Base-by-base conservation (phyloP, 2,113 vertebrate genomes). In the Sinocyclocheilus anshuiensis region DNA sequence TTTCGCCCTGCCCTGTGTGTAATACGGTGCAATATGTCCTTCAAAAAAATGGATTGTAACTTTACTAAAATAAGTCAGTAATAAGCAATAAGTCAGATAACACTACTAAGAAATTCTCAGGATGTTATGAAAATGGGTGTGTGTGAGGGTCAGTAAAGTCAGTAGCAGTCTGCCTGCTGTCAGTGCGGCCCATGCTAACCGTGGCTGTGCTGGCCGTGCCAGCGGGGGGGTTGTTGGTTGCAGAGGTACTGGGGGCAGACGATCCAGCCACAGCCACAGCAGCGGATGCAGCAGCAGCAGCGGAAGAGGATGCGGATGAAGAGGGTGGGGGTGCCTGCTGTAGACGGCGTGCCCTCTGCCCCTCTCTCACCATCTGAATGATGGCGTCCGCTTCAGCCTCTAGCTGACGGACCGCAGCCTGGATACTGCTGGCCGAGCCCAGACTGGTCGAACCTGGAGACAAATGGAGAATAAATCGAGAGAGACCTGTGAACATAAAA, bases 351-450 rank as follows among this genome's bases (percentile, higher is more conserved):
- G 97, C 97, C 94, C 97, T 95, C 93, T 98, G 97, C 92, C 97
- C 97, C 95, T 99, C 97, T 96, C 97, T 97, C 97, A 99, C 97
- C 97, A 99, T 98, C 97, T 99, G 97, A 94, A 99, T 99, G 95
- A 99, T 99, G 94, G 97, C 97, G 90, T 99, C 97, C 83, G 97
- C 97, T 91, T 98, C 97, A 50, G 97, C 97, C 92, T 99, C 97
- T 88, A 99, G 95, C 94, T 99, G 97, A 92, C 97, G 97, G 89
- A 98, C 97, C 53, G 97, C 97, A 86, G 97, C 97, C 95, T 99
- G 97, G 94, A 98, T 99, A 92, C 97, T 99, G 94, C 97, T 97
- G 91, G 97, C 97, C 84, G 97, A 97, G 91, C 97, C 96, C 92
- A 98, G 94, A 93, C 96, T 95, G 89, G 96, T 95, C 71, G 96